phyloP scores from a whole-genome alignment of 2,888 invertebrate genomes.

The Opisthograptis luteolata region DNA sequence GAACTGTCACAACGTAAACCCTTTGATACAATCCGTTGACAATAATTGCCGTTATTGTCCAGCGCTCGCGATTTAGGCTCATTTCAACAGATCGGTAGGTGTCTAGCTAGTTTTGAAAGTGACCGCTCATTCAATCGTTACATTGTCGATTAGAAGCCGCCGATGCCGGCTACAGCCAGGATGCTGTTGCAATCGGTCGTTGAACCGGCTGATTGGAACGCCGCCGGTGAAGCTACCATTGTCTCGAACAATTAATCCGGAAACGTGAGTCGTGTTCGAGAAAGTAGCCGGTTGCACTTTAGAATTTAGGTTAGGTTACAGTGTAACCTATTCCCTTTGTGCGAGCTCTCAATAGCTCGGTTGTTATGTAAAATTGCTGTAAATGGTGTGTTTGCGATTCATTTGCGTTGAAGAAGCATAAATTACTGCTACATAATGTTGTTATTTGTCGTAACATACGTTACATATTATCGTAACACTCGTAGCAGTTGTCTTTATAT shows the following conservation, averaged over 20 bases:
- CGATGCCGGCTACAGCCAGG: too few species aligned
- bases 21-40: too few species aligned
- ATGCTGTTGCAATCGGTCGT: conserved; percentile 53
- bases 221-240: conserved; percentile 35
- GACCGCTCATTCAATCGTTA: neutral
- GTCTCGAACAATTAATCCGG: conserved; percentile 28
- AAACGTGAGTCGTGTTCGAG: conserved; percentile 24
- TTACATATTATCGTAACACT: too few species aligned
- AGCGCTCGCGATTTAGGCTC: too few species aligned
- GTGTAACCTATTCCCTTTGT: conserved; percentile 1
- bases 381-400: neutral
- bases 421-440: neutral
- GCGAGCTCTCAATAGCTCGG: neutral
- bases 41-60: too few species aligned
- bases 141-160: neutral
- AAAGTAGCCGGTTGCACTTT: neutral
- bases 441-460: neutral
- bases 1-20: too few species aligned
- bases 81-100: neutral
- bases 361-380: neutral
- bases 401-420: conserved; percentile 1
- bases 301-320: neutral
- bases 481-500: too few species aligned
- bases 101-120: neutral
- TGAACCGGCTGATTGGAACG: conserved; percentile 44